These are phyloP conservation scores for Synanceia verrucosa DNA, from an alignment of 2,797 vertebrate genomes.

Conservation along the genomic window DNA sequence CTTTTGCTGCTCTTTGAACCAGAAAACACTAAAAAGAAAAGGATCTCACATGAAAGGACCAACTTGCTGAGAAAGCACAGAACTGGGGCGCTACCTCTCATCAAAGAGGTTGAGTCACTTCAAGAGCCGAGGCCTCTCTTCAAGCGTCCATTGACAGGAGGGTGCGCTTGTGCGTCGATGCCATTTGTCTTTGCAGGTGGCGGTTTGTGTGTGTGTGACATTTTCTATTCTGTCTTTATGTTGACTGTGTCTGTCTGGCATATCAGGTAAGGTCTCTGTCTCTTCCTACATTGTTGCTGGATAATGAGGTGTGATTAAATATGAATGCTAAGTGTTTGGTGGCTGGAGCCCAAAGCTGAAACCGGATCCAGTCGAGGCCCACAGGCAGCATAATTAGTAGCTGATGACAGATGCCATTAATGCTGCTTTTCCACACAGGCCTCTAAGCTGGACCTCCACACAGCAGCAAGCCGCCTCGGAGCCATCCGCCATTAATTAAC, in stretches of 20 bases:
- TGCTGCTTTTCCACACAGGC: conserved; percentile 65
- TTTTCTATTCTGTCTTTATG: conserved; percentile 56
- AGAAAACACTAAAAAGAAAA: conserved; percentile 65
- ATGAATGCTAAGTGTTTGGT: conserved; percentile 88
- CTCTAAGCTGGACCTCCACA: conserved; percentile 61
- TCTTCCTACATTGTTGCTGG: conserved; percentile 82
- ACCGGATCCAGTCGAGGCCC: conserved; percentile 74
- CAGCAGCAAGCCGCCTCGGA: conserved; percentile 63
- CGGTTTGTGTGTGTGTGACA: conserved; percentile 13
- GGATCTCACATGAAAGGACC: conserved; percentile 71
- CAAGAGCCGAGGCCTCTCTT: conserved; percentile 37
- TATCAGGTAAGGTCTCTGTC: conserved; percentile 80
- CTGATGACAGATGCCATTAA: conserved; percentile 83
- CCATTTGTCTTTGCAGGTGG: conserved; percentile 57
- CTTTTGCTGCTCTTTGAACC: conserved; percentile 78
- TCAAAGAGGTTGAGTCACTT: conserved; percentile 76
- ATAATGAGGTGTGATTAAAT: conserved; percentile 87
- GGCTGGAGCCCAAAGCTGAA: conserved; percentile 83
- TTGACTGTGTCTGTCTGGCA: conserved; percentile 73
- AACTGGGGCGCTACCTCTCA: conserved; percentile 48
- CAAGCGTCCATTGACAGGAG: conserved; percentile 4
- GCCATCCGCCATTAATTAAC: conserved; percentile 76
- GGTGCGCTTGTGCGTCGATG: conserved; percentile 8
- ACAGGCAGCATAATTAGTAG: conserved; percentile 83
- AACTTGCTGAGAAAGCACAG: conserved; percentile 71